These are phyloP conservation scores for Brachypodius melanocephalos DNA, from an alignment of 2,113 vertebrate species.

Conservation along the genomic window DNA sequence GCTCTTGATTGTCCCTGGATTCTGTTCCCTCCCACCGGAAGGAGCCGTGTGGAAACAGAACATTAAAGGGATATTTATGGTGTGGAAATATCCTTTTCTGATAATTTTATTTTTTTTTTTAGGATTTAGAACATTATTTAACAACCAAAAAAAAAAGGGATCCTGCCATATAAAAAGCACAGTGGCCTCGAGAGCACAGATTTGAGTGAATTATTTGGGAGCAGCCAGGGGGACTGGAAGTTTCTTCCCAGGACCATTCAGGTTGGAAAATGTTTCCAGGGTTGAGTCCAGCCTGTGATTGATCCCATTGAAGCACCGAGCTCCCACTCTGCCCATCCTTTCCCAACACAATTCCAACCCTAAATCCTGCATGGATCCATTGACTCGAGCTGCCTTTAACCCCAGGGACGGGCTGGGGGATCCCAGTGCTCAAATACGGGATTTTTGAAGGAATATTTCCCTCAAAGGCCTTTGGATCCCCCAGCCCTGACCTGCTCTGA, in stretches of 20 bases:
- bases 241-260: background rate
- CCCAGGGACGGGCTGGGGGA: background rate
- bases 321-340: background rate
- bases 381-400: rapidly evolving
- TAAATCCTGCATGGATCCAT: rapidly evolving
- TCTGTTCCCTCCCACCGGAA: background rate
- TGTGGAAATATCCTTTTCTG: background rate
- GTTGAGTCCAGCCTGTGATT: rapidly evolving
- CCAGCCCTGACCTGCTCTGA: slow-evolving; percentile 11
- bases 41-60: background rate
- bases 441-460: background rate
- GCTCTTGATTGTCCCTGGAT: background rate
- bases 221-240: background rate
- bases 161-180: background rate
- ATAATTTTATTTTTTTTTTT: background rate
- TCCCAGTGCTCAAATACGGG: rapidly evolving
- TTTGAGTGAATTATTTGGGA: too few species aligned
- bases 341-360: background rate
- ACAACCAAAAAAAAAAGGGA: too few species aligned
- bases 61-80: background rate
- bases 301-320: too few species aligned
- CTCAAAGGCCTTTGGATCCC: background rate
- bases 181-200: background rate
- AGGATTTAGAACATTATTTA: background rate
- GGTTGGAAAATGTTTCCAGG: background rate